Conservation (phyloP, 2,797 vertebrate genomes). For the Hippoglossus hippoglossus region DNA sequence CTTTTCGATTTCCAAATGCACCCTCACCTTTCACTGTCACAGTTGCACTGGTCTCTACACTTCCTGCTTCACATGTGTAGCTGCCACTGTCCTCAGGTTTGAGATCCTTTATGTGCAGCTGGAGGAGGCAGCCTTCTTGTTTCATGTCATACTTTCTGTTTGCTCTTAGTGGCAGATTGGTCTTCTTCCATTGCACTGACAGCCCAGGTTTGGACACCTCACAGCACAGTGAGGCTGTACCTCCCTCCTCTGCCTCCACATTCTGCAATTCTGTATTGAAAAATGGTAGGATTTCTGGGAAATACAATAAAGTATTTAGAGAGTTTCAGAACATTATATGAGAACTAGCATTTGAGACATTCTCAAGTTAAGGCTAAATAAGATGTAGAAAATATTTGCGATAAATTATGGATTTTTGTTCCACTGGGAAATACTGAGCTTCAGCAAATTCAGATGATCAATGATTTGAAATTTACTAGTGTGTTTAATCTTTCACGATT, state of each 20-base stretch:
- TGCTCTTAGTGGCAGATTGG: conserved; percentile 79
- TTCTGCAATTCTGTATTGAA: conserved; percentile 84
- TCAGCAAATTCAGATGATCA: neutral
- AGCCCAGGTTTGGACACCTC: conserved; percentile 83
- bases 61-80: conserved; percentile 83
- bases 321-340: neutral
- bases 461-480: neutral
- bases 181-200: conserved; percentile 86
- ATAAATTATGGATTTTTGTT: neutral
- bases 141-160: conserved; percentile 84
- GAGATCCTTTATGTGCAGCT: conserved; percentile 84
- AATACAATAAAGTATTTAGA: neutral
- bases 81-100: conserved; percentile 86
- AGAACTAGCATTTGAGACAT: neutral
- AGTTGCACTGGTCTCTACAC: conserved; percentile 56
- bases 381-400: no score
- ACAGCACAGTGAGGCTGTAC: conserved; percentile 79
- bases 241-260: conserved; percentile 83
- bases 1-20: neutral
- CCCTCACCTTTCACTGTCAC: conserved; percentile 59
- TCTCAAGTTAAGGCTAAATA: neutral
- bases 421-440: neutral
- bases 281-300: conserved; percentile 64
- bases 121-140: conserved; percentile 80
- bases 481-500: neutral